phyloP scores from a whole-genome alignment of 2,113 vertebrate species.

The Osmerus mordax region DNA sequence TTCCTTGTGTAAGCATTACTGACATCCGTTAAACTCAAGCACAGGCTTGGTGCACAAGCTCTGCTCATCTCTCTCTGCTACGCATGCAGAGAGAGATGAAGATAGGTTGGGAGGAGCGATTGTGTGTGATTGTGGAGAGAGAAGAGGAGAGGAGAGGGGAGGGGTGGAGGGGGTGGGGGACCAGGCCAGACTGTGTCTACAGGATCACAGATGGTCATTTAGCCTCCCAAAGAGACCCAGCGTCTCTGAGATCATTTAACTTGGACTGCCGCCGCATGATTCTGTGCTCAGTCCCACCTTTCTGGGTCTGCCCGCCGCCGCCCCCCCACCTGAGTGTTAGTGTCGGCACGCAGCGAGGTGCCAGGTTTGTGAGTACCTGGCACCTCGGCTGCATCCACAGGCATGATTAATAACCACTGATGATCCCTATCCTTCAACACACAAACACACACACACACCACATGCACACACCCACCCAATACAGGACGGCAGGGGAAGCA shows the following conservation, averaged over 20 bases:
- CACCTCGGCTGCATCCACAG: constrained; percentile 29
- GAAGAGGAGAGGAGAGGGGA: constrained; percentile 16
- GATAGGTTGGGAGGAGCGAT: not conserved
- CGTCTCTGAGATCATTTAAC: constrained; percentile 65
- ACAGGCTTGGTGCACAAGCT: not conserved
- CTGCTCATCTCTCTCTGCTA: too few species aligned
- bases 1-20: too few species aligned
- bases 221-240: constrained; percentile 68
- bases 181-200: constrained; percentile 52
- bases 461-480: not conserved
- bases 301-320: constrained; percentile 28
- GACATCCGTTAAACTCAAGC: not conserved
- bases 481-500: not conserved
- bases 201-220: constrained; percentile 78
- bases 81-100: not conserved
- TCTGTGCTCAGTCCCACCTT: constrained; percentile 37
- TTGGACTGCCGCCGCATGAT: constrained; percentile 51
- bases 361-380: constrained; percentile 36
- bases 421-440: not conserved
- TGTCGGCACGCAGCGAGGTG: constrained; percentile 40
- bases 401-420: constrained; percentile 41
- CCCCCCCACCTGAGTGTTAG: constrained; percentile 47
- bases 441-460: not conserved
- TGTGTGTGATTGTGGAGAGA: not conserved
- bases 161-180: constrained; percentile 4